Base-by-base conservation (phyloP, 2,797 vertebrate species). In the Acipenser oxyrinchus region DNA sequence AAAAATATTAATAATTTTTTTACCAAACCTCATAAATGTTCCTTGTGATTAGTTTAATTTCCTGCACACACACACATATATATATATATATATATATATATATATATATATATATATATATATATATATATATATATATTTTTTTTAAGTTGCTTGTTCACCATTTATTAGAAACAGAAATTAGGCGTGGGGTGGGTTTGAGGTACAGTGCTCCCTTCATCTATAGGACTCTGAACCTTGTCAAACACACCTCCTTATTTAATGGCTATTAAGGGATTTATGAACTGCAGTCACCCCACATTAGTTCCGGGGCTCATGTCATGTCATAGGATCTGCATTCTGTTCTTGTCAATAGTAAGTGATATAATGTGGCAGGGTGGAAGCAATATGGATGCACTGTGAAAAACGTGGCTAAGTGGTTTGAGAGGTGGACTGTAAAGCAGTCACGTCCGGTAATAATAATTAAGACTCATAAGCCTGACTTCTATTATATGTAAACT, bases 231-330 rank as follows among this genome's bases (percentile, higher is more conserved):
- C 55, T 49, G 63, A 70, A 15, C 63, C 71, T 62, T 71, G 64
- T 77, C 77, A 75, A 37, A 62, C 58, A 67, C 65, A 72, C 74
- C 52, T 73, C 62, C 63, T 66, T 75, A 53, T 70, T 62, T 37
- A 62, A 10, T 6, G 18, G 18, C 48, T 18, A 48, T 62, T 62
- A 62, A 62, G 1, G 60, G 60, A 48, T 18, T 48, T 23, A 15
- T 11, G 8, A 62, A 62, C 60, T 37, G 72, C 66, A 70, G 74
- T 67, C 64, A n/a, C 15, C 11, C 9, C 57, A n/a, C 48, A 64
- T 65, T 11, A 49, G 62, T 49, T 57, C 49, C n/a, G 6, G 66
- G 63, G 48, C 60, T 10, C 9, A 13, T 49, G 50, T 51, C 60
- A 49, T 65, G 60, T 64, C 10, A 3, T 64, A 62, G 62, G 64